These are phyloP conservation scores for Triplophysa bombifrons DNA, from an alignment of 2,797 vertebrate species.

Conservation along the genomic window DNA sequence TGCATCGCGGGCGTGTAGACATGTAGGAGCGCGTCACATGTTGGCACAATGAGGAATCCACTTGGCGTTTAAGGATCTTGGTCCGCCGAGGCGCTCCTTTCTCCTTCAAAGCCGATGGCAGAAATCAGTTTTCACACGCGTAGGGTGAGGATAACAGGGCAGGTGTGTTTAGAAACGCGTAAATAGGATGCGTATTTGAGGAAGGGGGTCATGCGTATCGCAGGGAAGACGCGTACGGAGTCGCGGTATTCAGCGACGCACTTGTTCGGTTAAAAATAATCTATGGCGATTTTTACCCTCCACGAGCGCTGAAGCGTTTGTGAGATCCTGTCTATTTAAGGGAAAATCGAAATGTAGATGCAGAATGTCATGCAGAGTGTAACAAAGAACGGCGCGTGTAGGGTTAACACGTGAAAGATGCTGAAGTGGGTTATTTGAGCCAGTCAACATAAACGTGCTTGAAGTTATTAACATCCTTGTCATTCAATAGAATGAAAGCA, in stretches of 20 bases:
- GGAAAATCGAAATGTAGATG: background rate
- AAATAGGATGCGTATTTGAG: background rate
- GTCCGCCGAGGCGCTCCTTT: constrained; percentile 48
- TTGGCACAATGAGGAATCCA: constrained; percentile 27
- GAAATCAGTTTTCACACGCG: constrained; percentile 18
- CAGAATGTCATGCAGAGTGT: background rate
- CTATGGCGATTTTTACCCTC: background rate
- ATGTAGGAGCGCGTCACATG: background rate
- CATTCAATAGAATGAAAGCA: background rate
- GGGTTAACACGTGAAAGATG: constrained; percentile 43
- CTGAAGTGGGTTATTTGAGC: constrained; percentile 38
- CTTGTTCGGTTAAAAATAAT: background rate
- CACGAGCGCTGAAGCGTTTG: background rate
- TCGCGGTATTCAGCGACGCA: constrained; percentile 43
- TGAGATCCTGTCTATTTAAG: background rate
- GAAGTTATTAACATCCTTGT: constrained; percentile 5
- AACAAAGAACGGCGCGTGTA: constrained; percentile 21
- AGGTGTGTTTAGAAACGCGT: background rate
- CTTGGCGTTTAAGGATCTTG: constrained; percentile 41
- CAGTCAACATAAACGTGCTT: constrained; percentile 19
- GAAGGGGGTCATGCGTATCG: constrained; percentile 9
- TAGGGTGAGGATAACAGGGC: constrained; percentile 28
- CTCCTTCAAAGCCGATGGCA: constrained; percentile 20
- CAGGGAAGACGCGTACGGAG: constrained; percentile 12
- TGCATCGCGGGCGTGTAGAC: background rate